Base-by-base conservation (phyloP, 2,888 invertebrate genomes). In the Papilio demoleus region DNA sequence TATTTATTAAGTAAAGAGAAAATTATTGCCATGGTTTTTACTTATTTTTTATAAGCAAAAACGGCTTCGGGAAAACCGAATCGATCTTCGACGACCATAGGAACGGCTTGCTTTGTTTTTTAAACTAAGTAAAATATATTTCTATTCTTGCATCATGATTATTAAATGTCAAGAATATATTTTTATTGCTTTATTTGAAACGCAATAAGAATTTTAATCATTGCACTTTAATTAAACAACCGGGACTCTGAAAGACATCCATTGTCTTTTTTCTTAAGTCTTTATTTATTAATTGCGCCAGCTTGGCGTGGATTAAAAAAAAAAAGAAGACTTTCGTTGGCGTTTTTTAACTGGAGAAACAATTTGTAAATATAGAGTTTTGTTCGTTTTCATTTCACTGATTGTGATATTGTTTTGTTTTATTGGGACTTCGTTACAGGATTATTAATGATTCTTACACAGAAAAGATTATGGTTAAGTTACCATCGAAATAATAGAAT, bases 141-240 rank as follows among this genome's bases (percentile, higher is more conserved):
- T n/a, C n/a, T n/a, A n/a, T n/a, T n/a, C n/a, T n/a, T n/a, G n/a
- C n/a, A n/a, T n/a, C n/a, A n/a, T n/a, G n/a, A n/a, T n/a, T n/a
- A n/a, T n/a, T n/a, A n/a, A 56, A 50, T 2, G 24, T 56, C 17
- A 61, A 61, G 31, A 50, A 60, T 27, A 59, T 27, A 65, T 76
- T 74, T 75, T 74, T 79, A 79, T 75, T 78, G 80, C 80, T 80
- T 83, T 82, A 83, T 83, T 80, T 50, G 83, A 79, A 76, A 76
- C 75, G 73, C 79, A 74, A 79, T 75, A 78, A 74, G 78, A 80
- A 81, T 82, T 86, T 86, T 86, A 83, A 85, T 83, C 84, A 82
- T 79, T 83, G 81, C 81, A 81, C 80, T 86, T 86, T 86, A 87
- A 87, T 87, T 85, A 88, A 85, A 84, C 53, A 67, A 53, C 67